phyloP scores from a whole-genome alignment of 1,140 invertebrate genomes.

The Calycopis cecrops region DNA sequence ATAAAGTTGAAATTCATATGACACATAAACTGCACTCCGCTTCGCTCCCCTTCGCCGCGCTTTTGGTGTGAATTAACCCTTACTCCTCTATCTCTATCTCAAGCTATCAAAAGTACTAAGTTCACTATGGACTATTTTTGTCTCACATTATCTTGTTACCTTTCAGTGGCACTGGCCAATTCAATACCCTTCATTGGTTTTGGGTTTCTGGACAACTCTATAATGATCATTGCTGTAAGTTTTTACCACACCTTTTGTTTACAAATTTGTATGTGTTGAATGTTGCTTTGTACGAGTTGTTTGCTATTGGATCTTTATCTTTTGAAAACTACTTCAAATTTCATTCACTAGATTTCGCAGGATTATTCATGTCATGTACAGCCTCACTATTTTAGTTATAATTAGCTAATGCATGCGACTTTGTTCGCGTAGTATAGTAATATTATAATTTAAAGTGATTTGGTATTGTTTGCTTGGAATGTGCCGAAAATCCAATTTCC shows the following conservation, averaged over 20 bases:
- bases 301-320: too few relatives aligned
- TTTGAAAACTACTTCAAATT: too few relatives aligned
- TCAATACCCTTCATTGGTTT: conserved; percentile 96
- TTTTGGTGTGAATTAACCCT: too few relatives aligned
- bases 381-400: too few relatives aligned
- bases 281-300: not conserved
- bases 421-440: too few relatives aligned
- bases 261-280: not conserved
- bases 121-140: conserved; percentile 13
- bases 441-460: too few relatives aligned
- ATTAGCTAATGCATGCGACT: not conserved
- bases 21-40: too few relatives aligned
- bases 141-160: conserved; percentile 28
- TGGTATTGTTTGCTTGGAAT: not conserved
- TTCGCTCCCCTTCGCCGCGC: too few relatives aligned
- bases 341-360: too few relatives aligned
- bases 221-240: conserved; percentile 96
- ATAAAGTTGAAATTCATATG: too few relatives aligned
- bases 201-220: conserved; percentile 97
- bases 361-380: too few relatives aligned
- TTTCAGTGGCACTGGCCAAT: conserved; percentile 89
- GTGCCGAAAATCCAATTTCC: too few relatives aligned
- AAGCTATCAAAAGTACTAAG: not conserved
- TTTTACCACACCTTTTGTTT: not conserved
- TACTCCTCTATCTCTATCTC: not conserved